A percentile compares a stretch with the other conserved stretches of the same genome.
Evolutionary conservation across 2,113 vertebrate species (phyloP).

Genomic region (Podocnemis expansa): DNA sequence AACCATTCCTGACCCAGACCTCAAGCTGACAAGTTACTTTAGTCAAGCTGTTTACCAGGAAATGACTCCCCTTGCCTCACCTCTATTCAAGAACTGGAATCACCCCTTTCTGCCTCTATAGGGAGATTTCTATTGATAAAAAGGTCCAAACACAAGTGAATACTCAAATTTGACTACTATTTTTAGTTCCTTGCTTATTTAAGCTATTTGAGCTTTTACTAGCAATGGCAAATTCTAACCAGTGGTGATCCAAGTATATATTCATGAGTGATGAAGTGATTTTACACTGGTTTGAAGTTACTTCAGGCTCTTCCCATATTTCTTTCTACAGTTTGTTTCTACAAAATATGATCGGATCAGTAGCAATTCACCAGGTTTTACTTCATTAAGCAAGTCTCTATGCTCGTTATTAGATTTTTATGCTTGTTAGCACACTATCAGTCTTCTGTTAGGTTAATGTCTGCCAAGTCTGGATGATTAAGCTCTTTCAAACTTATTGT

Average conservation of each 20-base stretch:
- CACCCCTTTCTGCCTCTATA: background rate
- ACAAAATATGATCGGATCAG: too few species aligned
- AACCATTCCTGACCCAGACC: background rate
- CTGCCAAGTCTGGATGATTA: background rate
- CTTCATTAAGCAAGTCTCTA: background rate
- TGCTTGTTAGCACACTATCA: background rate
- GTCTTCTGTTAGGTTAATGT: background rate
- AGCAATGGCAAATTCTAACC: background rate
- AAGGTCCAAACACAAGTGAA: too few species aligned
- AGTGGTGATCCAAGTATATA: background rate
- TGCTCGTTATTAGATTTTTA: background rate
- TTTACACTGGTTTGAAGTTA: background rate
- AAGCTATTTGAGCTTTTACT: background rate
- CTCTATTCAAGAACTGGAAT: background rate
- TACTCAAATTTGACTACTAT: background rate
- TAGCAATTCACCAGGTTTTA: too few species aligned
- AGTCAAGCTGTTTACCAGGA: background rate
- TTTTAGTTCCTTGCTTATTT: background rate
- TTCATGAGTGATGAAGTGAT: background rate
- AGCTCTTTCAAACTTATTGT: background rate
- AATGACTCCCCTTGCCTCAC: accelerated
- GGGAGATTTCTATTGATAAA: too few species aligned
- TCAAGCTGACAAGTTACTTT: background rate
- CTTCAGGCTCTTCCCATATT: too few species aligned
- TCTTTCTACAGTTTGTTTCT: too few species aligned